Base-by-base conservation (phyloP, 2,797 vertebrate species). In the Neosilurus mollespiculum region DNA sequence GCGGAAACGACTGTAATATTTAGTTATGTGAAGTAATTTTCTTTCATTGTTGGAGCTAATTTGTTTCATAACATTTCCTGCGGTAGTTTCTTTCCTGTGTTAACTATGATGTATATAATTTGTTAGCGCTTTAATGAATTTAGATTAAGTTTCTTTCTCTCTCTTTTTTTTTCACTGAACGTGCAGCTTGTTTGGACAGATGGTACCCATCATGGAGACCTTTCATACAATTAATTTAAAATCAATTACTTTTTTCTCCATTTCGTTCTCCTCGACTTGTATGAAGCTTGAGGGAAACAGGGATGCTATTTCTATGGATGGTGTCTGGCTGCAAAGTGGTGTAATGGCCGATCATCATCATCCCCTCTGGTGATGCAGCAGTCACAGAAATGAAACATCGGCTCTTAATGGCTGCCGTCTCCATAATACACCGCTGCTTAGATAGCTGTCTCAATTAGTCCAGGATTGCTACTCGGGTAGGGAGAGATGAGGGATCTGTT, bases 121-220 rank as follows among this genome's bases (percentile, higher is more conserved):
- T 97, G 96, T 97, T 97, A 96, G 94, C 93, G 93, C 92, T 96
- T 96, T 95, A 96, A 98, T 98, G 97, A 97, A 97, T 97, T 97
- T 95, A 94, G 96, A 96, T 96, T 97, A 96, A 93, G 94, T 90
- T 94, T 92, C 76, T 37, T 71, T 69, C 22, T 75, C 30, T 12
- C 20, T 59, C 8, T 18, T 15, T 77, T 75, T 43, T 59, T 81
- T 64, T 53, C 70, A 91, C 91, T 89, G 94, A 95, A 95, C 95
- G 94, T 96, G 92, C 92, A 91, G 93, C 92, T 92, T 94, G 90
- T 94, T 94, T 95, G 94, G 95, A 95, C 96, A 99, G 97, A 97
- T 97, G 96, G 95, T 90, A 94, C 95, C 94, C 96, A 96, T 96
- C 94, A 96, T 90, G 89, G 93, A 94, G 94, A 96, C 96, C 93